These are phyloP conservation scores for Steatornis caripensis DNA, from an alignment of 2,113 vertebrate species.

Conservation along the genomic window DNA sequence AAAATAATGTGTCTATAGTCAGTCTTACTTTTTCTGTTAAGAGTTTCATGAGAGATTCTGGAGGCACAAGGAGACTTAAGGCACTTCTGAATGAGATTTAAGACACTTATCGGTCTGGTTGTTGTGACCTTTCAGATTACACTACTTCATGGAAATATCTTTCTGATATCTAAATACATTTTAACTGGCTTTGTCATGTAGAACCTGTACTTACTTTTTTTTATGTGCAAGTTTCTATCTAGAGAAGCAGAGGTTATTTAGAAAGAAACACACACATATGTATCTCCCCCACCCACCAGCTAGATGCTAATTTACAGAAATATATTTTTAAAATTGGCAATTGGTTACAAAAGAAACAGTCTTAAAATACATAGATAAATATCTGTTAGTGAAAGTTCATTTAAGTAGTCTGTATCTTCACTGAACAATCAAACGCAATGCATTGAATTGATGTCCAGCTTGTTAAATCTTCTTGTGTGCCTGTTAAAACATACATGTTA, in stretches of 20 bases:
- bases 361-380: background rate
- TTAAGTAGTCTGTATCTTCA: background rate
- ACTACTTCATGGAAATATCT: background rate
- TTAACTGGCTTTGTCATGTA: background rate
- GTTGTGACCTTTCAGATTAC: background rate
- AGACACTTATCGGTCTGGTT: background rate
- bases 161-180: background rate
- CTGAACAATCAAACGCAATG: background rate
- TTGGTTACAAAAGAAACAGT: background rate
- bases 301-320: background rate
- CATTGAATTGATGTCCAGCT: background rate
- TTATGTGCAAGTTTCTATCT: background rate
- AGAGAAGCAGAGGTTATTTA: background rate
- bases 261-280: rapidly evolving
- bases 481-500: background rate
- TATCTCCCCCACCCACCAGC: background rate
- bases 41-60: background rate
- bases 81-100: background rate
- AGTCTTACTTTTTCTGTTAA: background rate
- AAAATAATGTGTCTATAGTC: background rate
- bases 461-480: background rate
- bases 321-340: background rate
- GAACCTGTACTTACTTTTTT: background rate
- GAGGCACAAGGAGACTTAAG: background rate
- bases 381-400: background rate